Evolutionary conservation across 2,113 vertebrate genomes (phyloP), one percentile per base, ranked within the genome.

Genomic region (Anser brachyrhynchus): DNA sequence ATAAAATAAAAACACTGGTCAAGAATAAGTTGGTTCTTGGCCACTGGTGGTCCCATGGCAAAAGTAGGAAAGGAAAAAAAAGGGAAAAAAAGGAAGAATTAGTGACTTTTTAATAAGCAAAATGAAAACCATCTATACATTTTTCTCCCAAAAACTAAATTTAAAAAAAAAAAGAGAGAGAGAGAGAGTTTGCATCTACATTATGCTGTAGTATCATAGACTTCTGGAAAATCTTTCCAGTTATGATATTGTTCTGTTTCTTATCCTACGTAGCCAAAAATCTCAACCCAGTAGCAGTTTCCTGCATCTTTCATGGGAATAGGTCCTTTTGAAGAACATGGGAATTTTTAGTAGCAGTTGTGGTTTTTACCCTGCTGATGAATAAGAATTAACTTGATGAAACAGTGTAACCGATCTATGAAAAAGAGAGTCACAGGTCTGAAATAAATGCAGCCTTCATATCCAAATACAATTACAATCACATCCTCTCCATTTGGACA

Each of bases 171-270:
- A 72, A 41, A 57, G 14, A 28, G 6, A 49, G 15, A 44, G 17
- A 44, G 44, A 44, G 20, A 28, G 43, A 73, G 19, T 51, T 52
- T 88, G 10, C 41, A 67, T 16, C 23, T 76, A 80, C 17, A 25
- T 11, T 39, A 66, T 33, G 4, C 25, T 23, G 4, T 10, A 57
- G 10, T n/a, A 58, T 10, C 1, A 0, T 5, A 39, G 21, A n/a
- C 9, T 55, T 35, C 46, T 33, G 7, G 10, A 33, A 43, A 70
- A 59, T 43, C 37, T 57, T 84, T 80, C 15, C 43, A 69, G 7
- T 16, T 33, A 46, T 10, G 57, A 31, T 35, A 41, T 58, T 64
- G 15, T 37, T 73, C 54, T 35, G 2, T 46, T 58, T 49, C 33
- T 52, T 77, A 39, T 6, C 16, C 29, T 69, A 28, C 13, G 26